Conservation (phyloP, 2,888 invertebrate genomes). For the Cinara cedri region DNA sequence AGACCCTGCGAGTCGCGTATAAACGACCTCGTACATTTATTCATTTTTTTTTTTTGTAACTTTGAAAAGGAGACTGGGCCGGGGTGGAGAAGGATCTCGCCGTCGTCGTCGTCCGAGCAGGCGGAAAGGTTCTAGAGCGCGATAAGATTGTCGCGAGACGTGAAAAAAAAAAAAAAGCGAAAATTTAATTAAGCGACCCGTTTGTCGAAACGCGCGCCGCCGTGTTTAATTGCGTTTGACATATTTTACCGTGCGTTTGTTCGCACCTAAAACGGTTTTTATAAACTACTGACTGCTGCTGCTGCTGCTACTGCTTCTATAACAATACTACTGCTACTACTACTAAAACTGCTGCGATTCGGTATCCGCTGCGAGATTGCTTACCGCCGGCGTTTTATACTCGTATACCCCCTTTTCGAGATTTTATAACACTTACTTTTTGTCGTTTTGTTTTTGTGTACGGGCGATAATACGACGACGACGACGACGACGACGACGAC, state of each 20-base stretch:
- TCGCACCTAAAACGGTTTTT: background rate
- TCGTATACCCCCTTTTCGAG: constrained; percentile 17
- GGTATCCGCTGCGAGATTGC: too few relatives aligned
- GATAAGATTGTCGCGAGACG: constrained; percentile 48
- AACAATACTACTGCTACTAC: background rate
- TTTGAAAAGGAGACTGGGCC: constrained; percentile 25
- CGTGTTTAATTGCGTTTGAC: constrained; percentile 48
- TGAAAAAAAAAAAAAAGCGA: constrained; percentile 46
- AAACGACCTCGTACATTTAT: constrained; percentile 42
- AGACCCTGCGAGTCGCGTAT: constrained; percentile 9
- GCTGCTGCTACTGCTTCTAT: background rate
- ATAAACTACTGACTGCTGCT: background rate
- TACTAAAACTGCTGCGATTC: background rate
- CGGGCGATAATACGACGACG: background rate
- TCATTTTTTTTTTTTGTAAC: constrained; percentile 31
- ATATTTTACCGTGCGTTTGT: constrained; percentile 8
- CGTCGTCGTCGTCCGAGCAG: too few relatives aligned
- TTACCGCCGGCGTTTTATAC: constrained; percentile 4
- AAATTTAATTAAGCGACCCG: constrained; percentile 51
- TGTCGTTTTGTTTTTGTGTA: constrained; percentile 21
- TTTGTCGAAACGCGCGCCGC: constrained; percentile 13
- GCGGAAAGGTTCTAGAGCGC: background rate
- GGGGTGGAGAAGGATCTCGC: background rate
- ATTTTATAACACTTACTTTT: background rate
- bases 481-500: background rate